Base-by-base conservation (phyloP, 2,888 invertebrate genomes). In the Amiota communis region DNA sequence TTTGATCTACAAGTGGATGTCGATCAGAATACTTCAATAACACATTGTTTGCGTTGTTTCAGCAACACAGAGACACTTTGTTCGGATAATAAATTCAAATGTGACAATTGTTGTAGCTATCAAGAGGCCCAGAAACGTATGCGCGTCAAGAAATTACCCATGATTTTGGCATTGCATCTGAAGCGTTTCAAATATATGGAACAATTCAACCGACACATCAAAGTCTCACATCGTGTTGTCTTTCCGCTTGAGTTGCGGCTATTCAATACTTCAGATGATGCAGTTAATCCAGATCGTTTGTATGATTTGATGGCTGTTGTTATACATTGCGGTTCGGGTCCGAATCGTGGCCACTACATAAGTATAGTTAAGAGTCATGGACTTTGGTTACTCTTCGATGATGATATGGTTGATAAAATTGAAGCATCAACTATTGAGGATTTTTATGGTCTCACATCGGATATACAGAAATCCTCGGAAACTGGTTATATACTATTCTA, bases 381-480 rank as follows among this genome's bases (percentile, higher is more conserved):
- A 72, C 97, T 99, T 90, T 99, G 99, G 99, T 92, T 99, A 80
- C 93, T 99, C 8, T 99, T 99, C 91, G 99, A 99, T 90, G 99
- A 99, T 91, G 99, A 99, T 89, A 98, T 99, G 94, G 99, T 99
- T 79, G 99, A 99, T 92, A 99, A 99, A 95, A 99, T 99, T 87
- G 99, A 99, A 90, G 97, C 98, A 72, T 97, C 98, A 74, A 95
- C 88, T 81, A 98, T 99, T 91, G 99, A 99, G 92, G 99, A 99
- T 91, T 99, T 99, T 91, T 99, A 98, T 91, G 99, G 99, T 88
- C 93, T 99, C 87, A 98, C 99, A 74, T 97, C 98, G 77, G 99
- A 99, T 90, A 96, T 98, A 88, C 98, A 98, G 90, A 99, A 99
- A 91, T 98, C 98, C 80, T 99, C 99, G 56, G 99, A 99, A 92